Conservation (phyloP, 2,113 vertebrate genomes). For the Podilymbus podiceps region DNA sequence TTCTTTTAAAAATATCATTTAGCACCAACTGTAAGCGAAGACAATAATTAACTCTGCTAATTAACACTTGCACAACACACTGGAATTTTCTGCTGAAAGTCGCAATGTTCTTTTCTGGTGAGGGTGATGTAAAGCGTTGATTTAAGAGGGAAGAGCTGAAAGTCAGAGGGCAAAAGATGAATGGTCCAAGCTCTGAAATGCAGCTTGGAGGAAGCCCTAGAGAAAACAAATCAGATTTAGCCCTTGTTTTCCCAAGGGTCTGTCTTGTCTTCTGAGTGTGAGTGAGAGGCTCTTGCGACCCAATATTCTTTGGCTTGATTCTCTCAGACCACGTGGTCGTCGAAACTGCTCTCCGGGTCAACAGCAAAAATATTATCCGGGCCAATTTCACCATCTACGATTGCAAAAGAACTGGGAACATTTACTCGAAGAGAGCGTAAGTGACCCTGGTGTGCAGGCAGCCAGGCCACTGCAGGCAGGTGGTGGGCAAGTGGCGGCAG, state of each 20-base stretch:
- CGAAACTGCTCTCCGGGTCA: constrained; percentile 84
- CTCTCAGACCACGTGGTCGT: constrained; percentile 86
- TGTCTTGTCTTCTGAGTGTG: neutral
- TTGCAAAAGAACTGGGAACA: constrained; percentile 84
- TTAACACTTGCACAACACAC: constrained; percentile 20
- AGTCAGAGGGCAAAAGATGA: neutral
- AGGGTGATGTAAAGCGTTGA: neutral
- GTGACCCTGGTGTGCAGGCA: constrained; percentile 3
- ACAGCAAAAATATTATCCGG: constrained; percentile 82
- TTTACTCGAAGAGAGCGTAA: constrained; percentile 87
- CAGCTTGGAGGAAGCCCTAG: neutral
- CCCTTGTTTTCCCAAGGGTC: constrained; percentile 16
- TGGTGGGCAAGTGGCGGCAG: neutral
- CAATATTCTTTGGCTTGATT: constrained; percentile 62
- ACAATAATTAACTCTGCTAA: constrained; percentile 48
- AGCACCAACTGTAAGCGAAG: constrained; percentile 8
- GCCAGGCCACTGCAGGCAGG: fast-evolving
- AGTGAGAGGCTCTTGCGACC: constrained; percentile 42
- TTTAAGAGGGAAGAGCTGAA: constrained; percentile 19
- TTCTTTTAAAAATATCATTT: neutral
- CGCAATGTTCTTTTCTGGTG: neutral
- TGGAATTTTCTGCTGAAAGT: constrained; percentile 10
- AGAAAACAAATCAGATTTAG: constrained; percentile 45
- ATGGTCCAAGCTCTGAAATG: neutral
- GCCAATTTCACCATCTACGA: constrained; percentile 93